Percentiles rank a stretch among this genome's conserved stretches.
These are phyloP conservation scores for Smittia sp. DNA, from an alignment of 2,888 invertebrate species.

Conservation along the genomic window DNA sequence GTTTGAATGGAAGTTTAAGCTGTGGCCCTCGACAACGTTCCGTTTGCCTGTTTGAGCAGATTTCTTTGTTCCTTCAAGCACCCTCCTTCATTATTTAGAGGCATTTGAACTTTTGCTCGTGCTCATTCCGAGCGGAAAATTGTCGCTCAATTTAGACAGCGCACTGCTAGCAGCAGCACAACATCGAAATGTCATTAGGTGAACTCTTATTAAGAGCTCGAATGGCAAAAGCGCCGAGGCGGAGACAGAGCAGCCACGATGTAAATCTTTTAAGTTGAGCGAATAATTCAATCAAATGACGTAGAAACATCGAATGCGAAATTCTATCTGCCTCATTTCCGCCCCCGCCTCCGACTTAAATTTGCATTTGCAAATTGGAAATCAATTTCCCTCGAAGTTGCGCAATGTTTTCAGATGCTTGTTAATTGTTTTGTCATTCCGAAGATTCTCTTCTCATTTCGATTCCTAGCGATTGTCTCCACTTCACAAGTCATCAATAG, in stretches of 20 bases:
- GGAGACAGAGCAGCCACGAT: too few relatives aligned
- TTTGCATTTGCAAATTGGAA: slow-evolving; percentile 12
- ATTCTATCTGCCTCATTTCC: slow-evolving; percentile 3
- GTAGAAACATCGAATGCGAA: neutral
- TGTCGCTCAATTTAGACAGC: neutral
- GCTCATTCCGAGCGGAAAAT: neutral
- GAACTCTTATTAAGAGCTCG: neutral
- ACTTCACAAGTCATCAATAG: too few relatives aligned
- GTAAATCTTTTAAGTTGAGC: neutral
- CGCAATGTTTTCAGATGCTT: neutral
- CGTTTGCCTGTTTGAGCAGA: neutral
- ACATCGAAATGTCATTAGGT: neutral
- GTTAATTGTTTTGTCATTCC: neutral
- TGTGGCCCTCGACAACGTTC: neutral
- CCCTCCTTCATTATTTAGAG: neutral
- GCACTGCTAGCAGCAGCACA: neutral
- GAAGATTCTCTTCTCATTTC: neutral
- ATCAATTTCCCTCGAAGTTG: neutral
- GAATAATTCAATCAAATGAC: neutral
- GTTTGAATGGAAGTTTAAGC: slow-evolving; percentile 7
- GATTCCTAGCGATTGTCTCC: neutral
- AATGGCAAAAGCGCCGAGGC: neutral
- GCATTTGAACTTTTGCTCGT: neutral
- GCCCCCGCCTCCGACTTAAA: neutral
- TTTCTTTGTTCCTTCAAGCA: neutral